phyloP scores from a whole-genome alignment of 2,113 vertebrate genomes.

The Brachypteracias leptosomus region DNA sequence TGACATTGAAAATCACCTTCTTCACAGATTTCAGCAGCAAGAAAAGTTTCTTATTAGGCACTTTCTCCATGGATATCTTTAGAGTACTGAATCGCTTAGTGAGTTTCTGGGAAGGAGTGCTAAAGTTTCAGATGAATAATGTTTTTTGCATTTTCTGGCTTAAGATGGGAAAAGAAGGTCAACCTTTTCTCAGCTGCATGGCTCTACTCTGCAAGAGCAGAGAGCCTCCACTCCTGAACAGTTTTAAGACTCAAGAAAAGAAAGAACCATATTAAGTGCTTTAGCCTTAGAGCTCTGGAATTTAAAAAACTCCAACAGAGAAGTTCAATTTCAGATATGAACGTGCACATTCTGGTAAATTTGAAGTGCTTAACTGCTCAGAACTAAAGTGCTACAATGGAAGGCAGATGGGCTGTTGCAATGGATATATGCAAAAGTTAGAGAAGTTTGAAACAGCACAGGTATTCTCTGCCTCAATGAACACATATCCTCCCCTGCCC shows the following conservation, averaged over 20 bases:
- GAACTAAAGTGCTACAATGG: background rate
- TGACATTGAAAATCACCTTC: slow-evolving; percentile 50
- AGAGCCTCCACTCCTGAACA: background rate
- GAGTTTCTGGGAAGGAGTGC: slow-evolving; percentile 22
- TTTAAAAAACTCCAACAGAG: background rate
- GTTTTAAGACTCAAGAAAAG: background rate
- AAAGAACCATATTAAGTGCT: background rate
- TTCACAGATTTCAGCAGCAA: background rate
- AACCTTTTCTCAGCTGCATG: background rate
- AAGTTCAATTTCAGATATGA: background rate
- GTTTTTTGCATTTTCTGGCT: slow-evolving; percentile 13
- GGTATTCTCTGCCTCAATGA: background rate
- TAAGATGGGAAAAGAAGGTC: slow-evolving; percentile 6
- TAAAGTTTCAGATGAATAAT: slow-evolving; percentile 12
- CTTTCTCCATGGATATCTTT: background rate
- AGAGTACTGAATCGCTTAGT: background rate
- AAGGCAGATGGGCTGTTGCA: background rate
- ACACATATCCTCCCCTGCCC: background rate
- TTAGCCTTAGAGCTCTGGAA: background rate
- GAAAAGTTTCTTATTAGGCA: slow-evolving; percentile 29
- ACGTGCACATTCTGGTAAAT: background rate
- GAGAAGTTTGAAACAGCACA: background rate
- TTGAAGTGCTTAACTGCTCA: background rate
- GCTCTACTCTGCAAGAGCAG: background rate
- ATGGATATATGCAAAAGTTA: background rate